Conservation (phyloP, 1,140 invertebrate species). For the Leptinotarsa undecemlineata region DNA sequence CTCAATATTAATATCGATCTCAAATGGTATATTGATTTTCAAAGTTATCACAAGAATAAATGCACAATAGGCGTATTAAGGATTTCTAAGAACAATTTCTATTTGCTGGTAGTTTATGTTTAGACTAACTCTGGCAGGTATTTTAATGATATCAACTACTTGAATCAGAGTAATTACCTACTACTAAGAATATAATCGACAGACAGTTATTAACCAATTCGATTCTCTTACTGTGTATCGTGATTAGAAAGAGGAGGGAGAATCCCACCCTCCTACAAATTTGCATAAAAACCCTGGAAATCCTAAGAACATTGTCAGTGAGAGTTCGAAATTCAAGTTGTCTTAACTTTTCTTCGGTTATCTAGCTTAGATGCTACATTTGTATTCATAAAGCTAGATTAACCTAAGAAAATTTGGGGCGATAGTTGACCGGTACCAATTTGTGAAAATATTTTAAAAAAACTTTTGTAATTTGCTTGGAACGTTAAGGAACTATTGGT, state of each 20-base stretch:
- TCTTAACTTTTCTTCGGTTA: constrained; percentile 62
- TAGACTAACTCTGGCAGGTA: no score
- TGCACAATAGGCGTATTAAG: no score
- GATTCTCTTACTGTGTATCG: constrained; percentile 2
- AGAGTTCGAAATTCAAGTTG: constrained; percentile 41
- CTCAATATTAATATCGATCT: no score
- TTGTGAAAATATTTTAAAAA: constrained; percentile 3
- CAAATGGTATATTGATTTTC: no score
- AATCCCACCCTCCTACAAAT: neutral
- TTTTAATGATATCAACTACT: no score
- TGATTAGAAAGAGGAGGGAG: neutral
- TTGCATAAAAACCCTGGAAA: neutral
- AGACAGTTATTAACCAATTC: constrained; percentile 1
- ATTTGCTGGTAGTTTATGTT: no score
- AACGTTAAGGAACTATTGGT: constrained; percentile 58
- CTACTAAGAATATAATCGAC: neutral
- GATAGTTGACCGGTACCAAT: constrained; percentile 11
- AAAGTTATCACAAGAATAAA: no score
- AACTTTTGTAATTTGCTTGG: constrained; percentile 16
- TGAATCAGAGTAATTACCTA: neutral
- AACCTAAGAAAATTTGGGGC: constrained; percentile 59
- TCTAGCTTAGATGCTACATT: constrained; percentile 62
- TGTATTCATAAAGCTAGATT: constrained; percentile 66
- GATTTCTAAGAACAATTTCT: no score
- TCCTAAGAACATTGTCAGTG: neutral